phyloP scores from a whole-genome alignment of 2,113 vertebrate genomes.

The Cathartes aura region DNA sequence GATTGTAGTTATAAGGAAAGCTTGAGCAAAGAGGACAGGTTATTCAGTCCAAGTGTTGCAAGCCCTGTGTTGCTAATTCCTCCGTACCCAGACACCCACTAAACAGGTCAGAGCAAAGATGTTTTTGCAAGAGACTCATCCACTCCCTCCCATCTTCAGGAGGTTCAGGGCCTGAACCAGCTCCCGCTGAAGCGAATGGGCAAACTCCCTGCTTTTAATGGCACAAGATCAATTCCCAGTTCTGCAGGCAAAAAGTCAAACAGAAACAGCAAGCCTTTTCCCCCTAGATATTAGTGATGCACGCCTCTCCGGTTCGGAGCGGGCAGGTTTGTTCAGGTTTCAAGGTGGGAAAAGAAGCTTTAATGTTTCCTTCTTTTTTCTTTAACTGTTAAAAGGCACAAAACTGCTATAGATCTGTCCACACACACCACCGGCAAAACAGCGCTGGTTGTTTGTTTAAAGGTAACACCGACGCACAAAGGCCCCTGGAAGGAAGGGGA shows the following conservation, averaged over 20 bases:
- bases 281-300: neutral
- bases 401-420: neutral
- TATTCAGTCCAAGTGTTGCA: neutral
- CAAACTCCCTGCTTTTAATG: neutral
- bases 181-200: neutral
- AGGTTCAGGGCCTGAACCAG: neutral
- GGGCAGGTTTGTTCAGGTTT: neutral
- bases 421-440: neutral
- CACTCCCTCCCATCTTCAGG: neutral
- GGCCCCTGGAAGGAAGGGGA: neutral
- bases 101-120: neutral
- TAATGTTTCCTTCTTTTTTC: neutral
- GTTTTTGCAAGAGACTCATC: neutral
- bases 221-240: neutral
- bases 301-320: rapidly evolving
- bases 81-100: neutral
- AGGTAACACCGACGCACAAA: neutral
- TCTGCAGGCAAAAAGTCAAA: neutral
- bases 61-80: neutral
- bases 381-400: neutral
- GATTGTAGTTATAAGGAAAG: neutral
- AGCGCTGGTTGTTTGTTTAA: neutral
- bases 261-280: neutral
- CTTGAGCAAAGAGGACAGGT: neutral
- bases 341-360: neutral